Evolutionary conservation across 2,888 invertebrate genomes (phyloP).

Genomic region (Amphipyra tragopoginis): DNA sequence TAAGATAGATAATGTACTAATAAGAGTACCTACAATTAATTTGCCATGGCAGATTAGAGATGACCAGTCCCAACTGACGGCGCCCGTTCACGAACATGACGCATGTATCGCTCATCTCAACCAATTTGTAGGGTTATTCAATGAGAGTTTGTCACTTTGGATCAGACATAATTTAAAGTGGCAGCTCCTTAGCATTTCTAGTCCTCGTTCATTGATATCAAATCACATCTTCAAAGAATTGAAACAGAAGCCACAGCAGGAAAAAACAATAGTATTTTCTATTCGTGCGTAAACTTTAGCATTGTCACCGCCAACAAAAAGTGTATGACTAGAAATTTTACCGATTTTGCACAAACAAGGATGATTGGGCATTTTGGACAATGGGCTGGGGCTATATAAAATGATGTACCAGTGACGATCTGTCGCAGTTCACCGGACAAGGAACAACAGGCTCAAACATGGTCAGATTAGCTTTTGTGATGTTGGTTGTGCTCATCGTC

Average conservation of each 20-base stretch:
- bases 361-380: constrained; percentile 69
- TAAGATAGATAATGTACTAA: too few relatives aligned
- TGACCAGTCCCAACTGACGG: too few relatives aligned
- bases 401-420: constrained; percentile 26
- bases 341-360: constrained; percentile 68
- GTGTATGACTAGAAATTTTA: constrained; percentile 69
- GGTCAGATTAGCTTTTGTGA: constrained; percentile 60
- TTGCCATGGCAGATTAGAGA: too few relatives aligned
- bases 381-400: constrained; percentile 70
- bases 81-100: too few relatives aligned
- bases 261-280: constrained; percentile 42
- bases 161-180: too few relatives aligned
- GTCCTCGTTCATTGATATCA: too few relatives aligned
- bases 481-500: constrained; percentile 59
- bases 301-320: constrained; percentile 61
- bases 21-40: too few relatives aligned
- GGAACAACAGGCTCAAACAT: constrained; percentile 57
- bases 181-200: too few relatives aligned
- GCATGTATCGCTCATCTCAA: too few relatives aligned
- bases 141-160: too few relatives aligned
- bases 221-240: too few relatives aligned
- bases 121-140: too few relatives aligned
- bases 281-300: constrained; percentile 45
- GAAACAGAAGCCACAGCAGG: constrained; percentile 26
- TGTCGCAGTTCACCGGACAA: constrained; percentile 52